phyloP scores from a whole-genome alignment of 2,888 invertebrate genomes.

The Watsonalla binaria region DNA sequence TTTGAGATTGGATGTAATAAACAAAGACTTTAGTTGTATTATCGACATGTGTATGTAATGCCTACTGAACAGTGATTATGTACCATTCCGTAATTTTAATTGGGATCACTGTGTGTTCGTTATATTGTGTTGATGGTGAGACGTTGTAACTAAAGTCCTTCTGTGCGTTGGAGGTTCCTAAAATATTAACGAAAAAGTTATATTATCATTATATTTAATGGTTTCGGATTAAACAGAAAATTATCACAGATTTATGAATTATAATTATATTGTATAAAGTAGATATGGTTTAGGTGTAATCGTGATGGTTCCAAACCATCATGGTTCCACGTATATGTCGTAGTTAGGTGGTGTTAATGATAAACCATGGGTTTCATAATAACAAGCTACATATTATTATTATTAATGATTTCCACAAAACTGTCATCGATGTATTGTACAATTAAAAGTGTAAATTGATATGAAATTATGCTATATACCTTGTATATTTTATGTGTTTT shows the following conservation, averaged over 20 bases:
- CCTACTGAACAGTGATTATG: conserved; percentile 43
- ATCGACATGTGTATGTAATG: conserved; percentile 25
- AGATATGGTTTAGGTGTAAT: conserved; percentile 33
- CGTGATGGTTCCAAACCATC: conserved; percentile 53
- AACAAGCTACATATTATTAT: conserved; percentile 26
- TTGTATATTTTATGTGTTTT: conserved; percentile 74
- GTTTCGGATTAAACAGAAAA: conserved; percentile 21
- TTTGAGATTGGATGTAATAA: conserved; percentile 38
- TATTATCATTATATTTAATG: conserved; percentile 28
- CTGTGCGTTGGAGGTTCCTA: conserved; percentile 48
- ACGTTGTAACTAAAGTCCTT: conserved; percentile 25
- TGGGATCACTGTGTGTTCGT: conserved; percentile 29
- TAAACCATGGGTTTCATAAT: conserved; percentile 43
- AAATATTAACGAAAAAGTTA: conserved; percentile 17
- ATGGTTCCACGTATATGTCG: conserved; percentile 41
- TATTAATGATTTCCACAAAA: conserved; percentile 32
- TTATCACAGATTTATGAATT: conserved; percentile 27
- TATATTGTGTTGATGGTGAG: conserved; percentile 1
- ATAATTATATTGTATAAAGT: conserved; percentile 18
- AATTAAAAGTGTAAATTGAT: conserved; percentile 61
- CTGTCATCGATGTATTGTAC: conserved; percentile 73
- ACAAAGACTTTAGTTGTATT: conserved; percentile 22
- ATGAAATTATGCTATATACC: conserved; percentile 72
- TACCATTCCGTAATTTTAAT: conserved; percentile 49
- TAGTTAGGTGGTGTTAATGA: conserved; percentile 37